Conservation (phyloP, 1,140 invertebrate species). For the Chironomus striatipennis region DNA sequence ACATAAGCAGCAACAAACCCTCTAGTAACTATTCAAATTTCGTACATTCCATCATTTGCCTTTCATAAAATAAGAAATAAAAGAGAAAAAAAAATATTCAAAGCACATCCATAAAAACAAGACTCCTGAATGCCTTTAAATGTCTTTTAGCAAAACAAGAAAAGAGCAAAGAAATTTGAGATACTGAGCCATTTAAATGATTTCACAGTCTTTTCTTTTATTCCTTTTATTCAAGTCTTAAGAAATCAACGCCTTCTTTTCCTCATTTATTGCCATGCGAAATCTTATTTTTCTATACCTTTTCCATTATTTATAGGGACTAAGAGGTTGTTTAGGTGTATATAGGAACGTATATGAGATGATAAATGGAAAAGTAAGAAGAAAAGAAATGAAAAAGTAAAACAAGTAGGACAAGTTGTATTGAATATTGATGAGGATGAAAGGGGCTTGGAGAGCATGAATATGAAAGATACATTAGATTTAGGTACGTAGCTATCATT, state of each 20-base stretch:
- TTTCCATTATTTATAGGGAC: background rate
- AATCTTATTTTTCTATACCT: background rate
- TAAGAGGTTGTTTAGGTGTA: no score
- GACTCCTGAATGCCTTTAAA: background rate
- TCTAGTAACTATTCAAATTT: no score
- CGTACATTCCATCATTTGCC: no score
- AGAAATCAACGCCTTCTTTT: slow-evolving; percentile 7
- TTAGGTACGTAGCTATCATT: no score
- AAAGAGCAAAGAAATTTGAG: background rate
- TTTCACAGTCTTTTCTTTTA: background rate
- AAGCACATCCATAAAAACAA: background rate
- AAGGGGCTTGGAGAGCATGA: no score
- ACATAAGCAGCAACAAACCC: no score
- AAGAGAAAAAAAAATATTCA: background rate
- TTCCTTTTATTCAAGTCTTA: background rate
- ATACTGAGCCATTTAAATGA: background rate
- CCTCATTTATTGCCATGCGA: background rate
- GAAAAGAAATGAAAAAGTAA: background rate
- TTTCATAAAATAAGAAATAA: no score
- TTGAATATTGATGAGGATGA: background rate
- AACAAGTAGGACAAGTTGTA: background rate
- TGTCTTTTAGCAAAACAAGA: no score
- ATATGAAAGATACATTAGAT: no score
- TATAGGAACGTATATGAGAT: background rate
- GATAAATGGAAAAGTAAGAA: background rate